These are phyloP conservation scores for Sebastolobus alascanus DNA, from an alignment of 2,797 vertebrate species.

Conservation along the genomic window DNA sequence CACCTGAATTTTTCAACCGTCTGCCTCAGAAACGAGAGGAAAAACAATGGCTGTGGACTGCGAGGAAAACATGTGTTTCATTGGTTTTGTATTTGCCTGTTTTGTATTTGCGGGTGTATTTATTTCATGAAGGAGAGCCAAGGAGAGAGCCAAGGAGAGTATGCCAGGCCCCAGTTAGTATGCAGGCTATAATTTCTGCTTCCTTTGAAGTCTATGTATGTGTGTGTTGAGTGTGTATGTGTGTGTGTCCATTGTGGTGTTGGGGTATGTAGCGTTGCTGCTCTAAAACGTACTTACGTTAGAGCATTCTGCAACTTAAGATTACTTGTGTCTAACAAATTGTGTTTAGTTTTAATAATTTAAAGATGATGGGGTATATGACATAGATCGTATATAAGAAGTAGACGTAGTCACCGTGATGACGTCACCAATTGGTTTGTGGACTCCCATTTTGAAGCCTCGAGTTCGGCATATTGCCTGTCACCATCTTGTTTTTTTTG, in stretches of 20 bases:
- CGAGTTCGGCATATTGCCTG: too few species aligned
- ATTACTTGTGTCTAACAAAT: not conserved
- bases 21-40: constrained; percentile 49
- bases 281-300: constrained; percentile 48
- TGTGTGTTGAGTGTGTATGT: constrained; percentile 50
- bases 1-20: constrained; percentile 41
- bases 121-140: constrained; percentile 79
- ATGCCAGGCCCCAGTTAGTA: constrained; percentile 83
- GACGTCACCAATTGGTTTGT: too few species aligned
- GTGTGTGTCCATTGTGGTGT: constrained; percentile 56
- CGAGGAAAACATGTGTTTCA: constrained; percentile 75
- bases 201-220: constrained; percentile 79
- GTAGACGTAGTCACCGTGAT: too few species aligned
- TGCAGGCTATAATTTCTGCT: constrained; percentile 83
- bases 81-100: constrained; percentile 79
- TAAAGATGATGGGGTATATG: not conserved
- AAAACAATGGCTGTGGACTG: constrained; percentile 59
- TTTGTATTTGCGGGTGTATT: constrained; percentile 82
- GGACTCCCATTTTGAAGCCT: too few species aligned
- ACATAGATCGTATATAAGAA: too few species aligned
- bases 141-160: constrained; percentile 71
- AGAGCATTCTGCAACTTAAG: constrained; percentile 9
- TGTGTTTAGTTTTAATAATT: constrained; percentile 6
- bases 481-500: too few species aligned
- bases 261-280: constrained; percentile 43